Evolutionary conservation across 2,113 vertebrate species (phyloP), one percentile per base, ranked within the genome.

Genomic region (Raphicerus campestris): DNA sequence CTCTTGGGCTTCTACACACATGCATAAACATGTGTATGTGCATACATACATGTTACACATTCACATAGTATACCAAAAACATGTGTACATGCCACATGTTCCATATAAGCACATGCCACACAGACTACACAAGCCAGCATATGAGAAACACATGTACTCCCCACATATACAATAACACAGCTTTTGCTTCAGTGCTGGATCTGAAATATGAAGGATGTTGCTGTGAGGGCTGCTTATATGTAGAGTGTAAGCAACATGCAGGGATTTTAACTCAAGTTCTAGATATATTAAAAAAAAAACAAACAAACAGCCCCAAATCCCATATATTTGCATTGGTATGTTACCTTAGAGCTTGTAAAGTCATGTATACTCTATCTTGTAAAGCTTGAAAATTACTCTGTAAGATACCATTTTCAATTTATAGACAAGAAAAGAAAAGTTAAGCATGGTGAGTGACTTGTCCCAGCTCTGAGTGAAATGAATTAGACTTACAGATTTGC

Each of bases 221-320:
- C 53, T 56, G 3, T 20, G 53, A 91, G 15, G 90, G 20, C 13
- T 66, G 24, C 89, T 97, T 96, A 14, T 61, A 96, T 0, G 0
- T 47, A 96, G 87, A 90, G 20, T 51, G n/a, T 94, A 97, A 93
- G 10, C 56, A 66, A 87, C 17, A 32, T 85, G 84, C 24, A 82
- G 4, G 70, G 32, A n/a, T 82, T 92, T 92, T 93, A 96, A 73
- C 63, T 24, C 13, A 28, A 97, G 51, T 92, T 5, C 15, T 77
- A 2, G 10, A 58, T 47, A 49, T 16, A 60, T n/a, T 35, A 45
- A 45, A 45, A 32, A 63, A 63, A 63, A 63, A 45, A 45, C 39
- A 70, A 91, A 97, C 93, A 51, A 75, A 24, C 17, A 93, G 70
- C 78, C 70, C 88, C 28, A 17, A 77, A 56, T 32, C 5, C 42